Base-by-base conservation (phyloP, 2,113 vertebrate species). In the Maccullochella peelii region DNA sequence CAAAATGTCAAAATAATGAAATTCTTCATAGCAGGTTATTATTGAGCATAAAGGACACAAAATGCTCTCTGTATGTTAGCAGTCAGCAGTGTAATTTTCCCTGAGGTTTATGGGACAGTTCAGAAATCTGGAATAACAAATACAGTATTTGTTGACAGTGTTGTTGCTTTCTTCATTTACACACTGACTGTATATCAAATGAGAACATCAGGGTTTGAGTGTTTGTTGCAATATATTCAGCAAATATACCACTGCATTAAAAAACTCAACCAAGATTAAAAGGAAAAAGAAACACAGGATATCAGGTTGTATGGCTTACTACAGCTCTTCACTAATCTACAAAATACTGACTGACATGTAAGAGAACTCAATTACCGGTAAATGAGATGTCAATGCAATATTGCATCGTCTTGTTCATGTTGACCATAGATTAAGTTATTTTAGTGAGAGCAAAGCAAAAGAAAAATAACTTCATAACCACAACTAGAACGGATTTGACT, bases 61-160 rank as follows among this genome's bases (percentile, higher is more conserved):
- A 23, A 20, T 65, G 3, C 10, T 76, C 36, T 79, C 7, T 76
- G 15, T 67, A 21, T 57, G 73, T 71, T 10, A 76, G 50, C 8
- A 63, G 11, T 55, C 38, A 16, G 16, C 10, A 49, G 38, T 65
- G 33, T 20, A 7, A 21, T 70, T 65, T 69, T 76, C 62, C 79
- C 88, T 90, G 86, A 89, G 80, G 27, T 82, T 81, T 86, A 16
- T 42, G 30, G 27, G 25, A 59, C 1, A 3, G n/a, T 72, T 86
- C 2, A 69, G 14, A 82, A 68, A 77, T 76, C 57, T 54, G 73
- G 25, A 79, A 75, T 44, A 66, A 57, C 11, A 8, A 76, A 49
- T 55, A 69, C 44, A 83, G 25, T 52, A 33, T 27, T 73, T 59
- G 23, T 74, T 63, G 12, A 36, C 10, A 42, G 71, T 36, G 38